Percentiles rank a stretch among this genome's conserved stretches.
Evolutionary conservation across 35 echinoderm and acorn worm genomes (phyloP).

Genomic region (Ophioderma brevispina): DNA sequence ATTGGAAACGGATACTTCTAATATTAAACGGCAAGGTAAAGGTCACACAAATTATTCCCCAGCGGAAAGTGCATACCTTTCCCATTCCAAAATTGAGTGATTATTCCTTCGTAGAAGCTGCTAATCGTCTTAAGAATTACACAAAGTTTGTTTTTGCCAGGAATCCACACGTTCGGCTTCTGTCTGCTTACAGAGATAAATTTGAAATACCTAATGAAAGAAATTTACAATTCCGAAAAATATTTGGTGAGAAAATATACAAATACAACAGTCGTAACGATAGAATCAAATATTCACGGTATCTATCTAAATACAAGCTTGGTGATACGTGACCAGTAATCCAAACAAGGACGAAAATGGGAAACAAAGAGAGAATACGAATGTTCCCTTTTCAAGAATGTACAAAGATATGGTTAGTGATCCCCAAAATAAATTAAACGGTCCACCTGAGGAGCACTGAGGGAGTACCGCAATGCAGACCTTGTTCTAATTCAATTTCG

Average conservation of each 20-base stretch:
- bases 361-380: conserved; percentile 20
- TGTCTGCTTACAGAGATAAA: conserved; percentile 57
- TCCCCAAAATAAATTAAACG: neutral
- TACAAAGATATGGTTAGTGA: conserved; percentile 57
- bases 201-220: conserved; percentile 1
- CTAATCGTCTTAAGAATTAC: conserved; percentile 8
- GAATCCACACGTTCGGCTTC: conserved; percentile 32
- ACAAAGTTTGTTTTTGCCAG: conserved; percentile 45
- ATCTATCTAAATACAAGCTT: neutral
- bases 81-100: neutral
- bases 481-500: conserved; percentile 74
- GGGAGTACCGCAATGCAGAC: conserved; percentile 50
- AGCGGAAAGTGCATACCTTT: neutral
- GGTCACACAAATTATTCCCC: neutral
- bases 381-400: conserved; percentile 76
- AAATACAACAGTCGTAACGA: neutral
- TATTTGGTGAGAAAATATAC: neutral
- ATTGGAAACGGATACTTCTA: conserved; percentile 61
- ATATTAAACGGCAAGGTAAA: conserved; percentile 2
- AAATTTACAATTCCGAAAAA: neutral
- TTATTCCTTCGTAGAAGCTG: neutral
- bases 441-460: conserved; percentile 63
- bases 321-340: neutral
- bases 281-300: neutral
- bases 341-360: neutral